phyloP scores from a whole-genome alignment of 2,888 invertebrate species.

The Germaria angustata region DNA sequence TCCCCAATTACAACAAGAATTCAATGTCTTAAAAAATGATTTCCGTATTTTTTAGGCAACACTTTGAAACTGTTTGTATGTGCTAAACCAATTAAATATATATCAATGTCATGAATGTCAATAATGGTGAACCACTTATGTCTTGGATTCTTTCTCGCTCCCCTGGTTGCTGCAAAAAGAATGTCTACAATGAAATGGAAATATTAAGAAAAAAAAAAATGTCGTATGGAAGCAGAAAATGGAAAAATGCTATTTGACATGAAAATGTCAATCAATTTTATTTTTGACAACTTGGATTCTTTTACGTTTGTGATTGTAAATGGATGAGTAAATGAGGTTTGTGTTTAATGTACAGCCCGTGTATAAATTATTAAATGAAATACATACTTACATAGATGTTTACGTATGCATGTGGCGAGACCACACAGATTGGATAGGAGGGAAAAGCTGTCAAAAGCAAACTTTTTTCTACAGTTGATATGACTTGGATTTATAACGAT shows the following conservation, averaged over 20 bases:
- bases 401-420: no score
- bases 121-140: constrained; percentile 34
- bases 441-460: no score
- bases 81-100: constrained; percentile 55
- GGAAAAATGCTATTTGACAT: constrained; percentile 38
- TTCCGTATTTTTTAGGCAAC: not conserved
- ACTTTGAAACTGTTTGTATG: constrained; percentile 4
- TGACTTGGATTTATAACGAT: no score
- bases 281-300: constrained; percentile 24
- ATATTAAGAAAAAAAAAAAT: not conserved
- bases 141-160: not conserved
- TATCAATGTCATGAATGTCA: constrained; percentile 59
- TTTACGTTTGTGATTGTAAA: not conserved
- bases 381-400: no score
- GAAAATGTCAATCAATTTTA: constrained; percentile 51
- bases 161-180: not conserved
- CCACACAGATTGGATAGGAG: no score
- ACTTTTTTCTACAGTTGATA: no score
- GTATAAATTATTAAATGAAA: no score
- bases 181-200: not conserved
- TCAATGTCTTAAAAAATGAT: no score
- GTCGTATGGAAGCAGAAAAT: not conserved
- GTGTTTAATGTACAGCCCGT: not conserved
- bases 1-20: no score
- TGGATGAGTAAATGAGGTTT: not conserved